Evolutionary conservation across 2,888 invertebrate genomes (phyloP).

Genomic region (Ptychoptera contaminata): DNA sequence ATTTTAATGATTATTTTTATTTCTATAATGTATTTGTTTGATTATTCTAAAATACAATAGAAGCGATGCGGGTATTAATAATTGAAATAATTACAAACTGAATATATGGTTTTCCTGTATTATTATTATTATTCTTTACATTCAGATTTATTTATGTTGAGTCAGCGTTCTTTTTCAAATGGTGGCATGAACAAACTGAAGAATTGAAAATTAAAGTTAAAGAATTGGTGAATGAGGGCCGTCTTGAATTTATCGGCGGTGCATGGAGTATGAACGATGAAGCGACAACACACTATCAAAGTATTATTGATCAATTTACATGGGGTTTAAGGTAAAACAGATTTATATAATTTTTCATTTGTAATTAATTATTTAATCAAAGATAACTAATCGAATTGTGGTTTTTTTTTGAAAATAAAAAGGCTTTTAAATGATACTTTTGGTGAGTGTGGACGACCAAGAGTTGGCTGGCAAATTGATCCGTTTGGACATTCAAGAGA

Average conservation of each 20-base stretch:
- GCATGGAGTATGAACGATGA: conserved; percentile 80
- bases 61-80: not conserved
- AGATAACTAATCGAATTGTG: not conserved
- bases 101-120: not conserved
- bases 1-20: too few species aligned
- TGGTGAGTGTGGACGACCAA: conserved; percentile 57
- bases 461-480: conserved; percentile 74
- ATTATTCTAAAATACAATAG: not conserved
- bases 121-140: conserved; percentile 12
- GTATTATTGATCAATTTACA: conserved; percentile 54
- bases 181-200: conserved; percentile 61
- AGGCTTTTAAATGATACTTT: conserved; percentile 51
- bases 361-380: not conserved
- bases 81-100: not conserved
- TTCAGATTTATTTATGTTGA: conserved; percentile 78
- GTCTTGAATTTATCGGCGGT: conserved; percentile 62
- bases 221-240: conserved; percentile 50
- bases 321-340: conserved; percentile 42
- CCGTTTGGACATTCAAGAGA: conserved; percentile 79
- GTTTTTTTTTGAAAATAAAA: conserved; percentile 5
- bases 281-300: conserved; percentile 51
- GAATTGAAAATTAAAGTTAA: conserved; percentile 42
- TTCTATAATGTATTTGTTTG: too few species aligned
- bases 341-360: not conserved
- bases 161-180: conserved; percentile 70